Conservation (phyloP, 2,797 vertebrate species). For the Bradypodion pumilum region DNA sequence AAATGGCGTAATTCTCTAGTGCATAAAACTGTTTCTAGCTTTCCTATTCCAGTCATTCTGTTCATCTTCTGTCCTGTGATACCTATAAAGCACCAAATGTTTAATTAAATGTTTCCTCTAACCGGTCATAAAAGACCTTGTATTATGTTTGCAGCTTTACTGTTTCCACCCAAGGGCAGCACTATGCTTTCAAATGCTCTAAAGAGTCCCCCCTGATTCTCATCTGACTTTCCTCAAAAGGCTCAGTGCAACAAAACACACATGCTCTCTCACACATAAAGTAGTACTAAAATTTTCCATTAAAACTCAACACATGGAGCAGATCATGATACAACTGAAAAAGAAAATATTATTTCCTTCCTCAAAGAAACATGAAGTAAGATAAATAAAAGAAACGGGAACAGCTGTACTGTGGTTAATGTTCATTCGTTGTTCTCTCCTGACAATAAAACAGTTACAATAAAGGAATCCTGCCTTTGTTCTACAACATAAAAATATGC, state of each 20-base stretch:
- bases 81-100: not conserved
- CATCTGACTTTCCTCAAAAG: slow-evolving; percentile 9
- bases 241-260: not conserved
- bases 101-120: slow-evolving; percentile 24
- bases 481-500: not conserved
- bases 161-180: not conserved
- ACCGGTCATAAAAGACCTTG: not conserved
- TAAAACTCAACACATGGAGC: not conserved
- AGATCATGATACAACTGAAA: not conserved
- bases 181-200: not conserved
- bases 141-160: not conserved
- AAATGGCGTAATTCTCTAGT: not conserved
- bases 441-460: slow-evolving; percentile 10
- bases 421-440: not conserved
- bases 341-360: not conserved
- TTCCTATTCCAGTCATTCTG: not conserved
- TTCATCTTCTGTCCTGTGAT: not conserved
- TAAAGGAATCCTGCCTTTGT: slow-evolving; percentile 16
- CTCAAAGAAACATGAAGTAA: not conserved
- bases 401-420: not conserved
- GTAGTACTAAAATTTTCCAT: not conserved
- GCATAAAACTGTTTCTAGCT: not conserved
- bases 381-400: not conserved
- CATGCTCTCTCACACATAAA: not conserved
- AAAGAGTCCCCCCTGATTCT: not conserved